Base-by-base conservation (phyloP, 2,888 invertebrate genomes). In the Cantharis lateralis region DNA sequence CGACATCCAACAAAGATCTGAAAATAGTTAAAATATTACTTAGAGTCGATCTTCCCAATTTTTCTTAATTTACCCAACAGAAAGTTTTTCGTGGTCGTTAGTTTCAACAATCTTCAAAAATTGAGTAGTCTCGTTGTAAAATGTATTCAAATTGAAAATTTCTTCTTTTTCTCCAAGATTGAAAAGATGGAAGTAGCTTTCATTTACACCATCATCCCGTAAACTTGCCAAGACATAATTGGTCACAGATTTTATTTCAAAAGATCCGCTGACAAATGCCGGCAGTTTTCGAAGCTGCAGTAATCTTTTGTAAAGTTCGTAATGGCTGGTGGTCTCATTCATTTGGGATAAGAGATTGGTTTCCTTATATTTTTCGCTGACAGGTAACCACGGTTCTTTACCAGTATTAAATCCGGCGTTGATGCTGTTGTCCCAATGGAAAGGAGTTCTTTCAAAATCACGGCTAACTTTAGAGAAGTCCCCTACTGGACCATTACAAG, bases 371-470 rank as follows among this genome's bases (percentile, higher is more conserved):
- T 93, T 91, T 0, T 88, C 87, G 79, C 93, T 90, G 2, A 95
- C 91, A 0, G 94, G 94, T 7, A 95, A 85, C 95, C 95, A 95
- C 0, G 94, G 92, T 72, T 88, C 89, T 0, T 80, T 80, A 15
- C 84, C 86, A 18, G 76, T 80, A 71, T 83, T 86, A 79, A 88
- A 88, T 86, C 94, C 94, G 72, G 93, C 93, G 82, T 91, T 92
- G 66, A 82, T 85, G 0, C 89, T 87, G 11, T 88, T 85, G 82
- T 90, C 92, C 96, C 96, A 96, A 83, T 96, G 96, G 88, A 93
- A 95, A 0, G 96, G 96, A 0, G 95, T 95, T 28, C 96, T 90
- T 80, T 90, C 93, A 0, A 95, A 94, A 86, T 96, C 95, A 78
- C 95, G 90, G 5, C 93, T 92, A 1, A 86, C 85, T n/a, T 85